A percentile compares a stretch with the other conserved stretches of the same genome.
These are phyloP conservation scores for Orthosia gracilis DNA, from an alignment of 2,888 invertebrate genomes.

Conservation along the genomic window DNA sequence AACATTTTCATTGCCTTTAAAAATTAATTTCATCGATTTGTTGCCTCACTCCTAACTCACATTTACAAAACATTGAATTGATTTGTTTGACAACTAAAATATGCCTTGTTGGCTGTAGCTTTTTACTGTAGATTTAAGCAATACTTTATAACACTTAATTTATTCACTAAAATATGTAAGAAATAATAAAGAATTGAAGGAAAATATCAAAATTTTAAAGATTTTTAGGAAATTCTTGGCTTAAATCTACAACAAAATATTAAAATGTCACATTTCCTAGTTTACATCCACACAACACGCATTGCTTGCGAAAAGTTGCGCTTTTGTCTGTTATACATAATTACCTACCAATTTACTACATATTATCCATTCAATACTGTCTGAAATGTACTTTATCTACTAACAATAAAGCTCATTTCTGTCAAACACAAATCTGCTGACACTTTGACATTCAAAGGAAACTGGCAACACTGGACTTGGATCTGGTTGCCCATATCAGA, in stretches of 20 bases:
- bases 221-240: conserved; percentile 25
- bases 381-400: conserved; percentile 60
- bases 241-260: conserved; percentile 28
- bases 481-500: too few species aligned
- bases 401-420: conserved; percentile 8
- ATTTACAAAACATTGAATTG: conserved; percentile 35
- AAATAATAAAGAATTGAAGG: too few species aligned
- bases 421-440: not conserved
- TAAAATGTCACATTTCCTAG: conserved; percentile 66
- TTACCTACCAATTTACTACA: conserved; percentile 50
- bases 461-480: conserved; percentile 18
- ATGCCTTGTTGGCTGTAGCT: conserved; percentile 36
- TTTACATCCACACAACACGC: conserved; percentile 74
- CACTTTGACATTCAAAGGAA: too few species aligned
- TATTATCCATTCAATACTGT: conserved; percentile 48
- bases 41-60: conserved; percentile 59
- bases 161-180: not conserved
- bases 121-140: conserved; percentile 42
- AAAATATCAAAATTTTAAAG: not conserved
- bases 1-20: conserved; percentile 8
- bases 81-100: conserved; percentile 37
- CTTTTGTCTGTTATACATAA: conserved; percentile 57
- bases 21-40: conserved; percentile 40
- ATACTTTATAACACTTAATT: not conserved
- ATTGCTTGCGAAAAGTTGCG: conserved; percentile 59